phyloP scores from a whole-genome alignment of 2,888 invertebrate genomes.

The Napeogenes sylphis region DNA sequence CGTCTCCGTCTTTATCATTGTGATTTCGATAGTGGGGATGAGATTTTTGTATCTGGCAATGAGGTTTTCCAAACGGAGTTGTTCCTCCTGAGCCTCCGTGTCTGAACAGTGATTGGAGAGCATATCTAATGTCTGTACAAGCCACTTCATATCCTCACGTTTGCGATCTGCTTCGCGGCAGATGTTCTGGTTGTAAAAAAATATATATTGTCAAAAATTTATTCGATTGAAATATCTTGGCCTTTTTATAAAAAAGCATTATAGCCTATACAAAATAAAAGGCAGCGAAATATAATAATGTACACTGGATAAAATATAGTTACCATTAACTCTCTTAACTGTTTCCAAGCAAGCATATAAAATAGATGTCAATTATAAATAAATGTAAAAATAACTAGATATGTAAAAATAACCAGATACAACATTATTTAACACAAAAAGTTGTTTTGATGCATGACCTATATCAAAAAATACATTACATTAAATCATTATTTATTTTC shows the following conservation, averaged over 20 bases:
- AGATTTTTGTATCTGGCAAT: slow-evolving; percentile 93
- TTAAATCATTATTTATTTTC: no score
- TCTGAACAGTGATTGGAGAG: slow-evolving; percentile 90
- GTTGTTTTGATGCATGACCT: no score
- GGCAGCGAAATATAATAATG: neutral
- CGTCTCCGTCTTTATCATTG: slow-evolving; percentile 94
- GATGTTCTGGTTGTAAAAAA: slow-evolving; percentile 81
- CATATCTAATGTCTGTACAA: slow-evolving; percentile 93
- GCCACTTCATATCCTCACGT: slow-evolving; percentile 96
- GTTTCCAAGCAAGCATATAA: slow-evolving; percentile 45
- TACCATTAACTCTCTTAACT: slow-evolving; percentile 76
- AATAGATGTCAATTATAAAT: slow-evolving; percentile 2
- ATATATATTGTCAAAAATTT: slow-evolving; percentile 10
- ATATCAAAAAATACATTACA: no score
- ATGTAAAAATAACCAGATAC: neutral
- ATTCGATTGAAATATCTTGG: slow-evolving; percentile 9
- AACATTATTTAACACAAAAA: no score
- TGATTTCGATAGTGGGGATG: slow-evolving; percentile 94
- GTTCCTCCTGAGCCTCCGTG: slow-evolving; percentile 87
- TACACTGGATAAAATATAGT: slow-evolving; percentile 37
- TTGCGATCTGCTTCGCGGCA: slow-evolving; percentile 93
- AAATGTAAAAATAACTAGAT: slow-evolving; percentile 3
- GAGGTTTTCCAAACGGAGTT: slow-evolving; percentile 87
- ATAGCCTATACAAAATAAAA: no score
- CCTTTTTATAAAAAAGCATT: neutral